Evolutionary conservation across 2,113 vertebrate species (phyloP).

Genomic region (Ovibos moschatus): DNA sequence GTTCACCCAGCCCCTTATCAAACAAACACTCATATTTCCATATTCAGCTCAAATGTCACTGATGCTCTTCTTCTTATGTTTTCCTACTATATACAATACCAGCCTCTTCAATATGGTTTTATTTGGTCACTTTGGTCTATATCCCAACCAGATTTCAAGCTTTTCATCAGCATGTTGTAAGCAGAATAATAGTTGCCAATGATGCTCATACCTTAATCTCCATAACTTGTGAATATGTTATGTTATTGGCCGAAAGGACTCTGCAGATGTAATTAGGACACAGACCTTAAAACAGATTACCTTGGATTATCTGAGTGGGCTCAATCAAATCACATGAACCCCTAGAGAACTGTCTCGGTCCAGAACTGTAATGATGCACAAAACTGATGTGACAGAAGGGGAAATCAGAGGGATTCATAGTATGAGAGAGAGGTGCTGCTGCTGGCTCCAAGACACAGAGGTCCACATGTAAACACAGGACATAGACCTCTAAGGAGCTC

Average conservation of each 20-base stretch:
- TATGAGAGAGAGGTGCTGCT: fast-evolving
- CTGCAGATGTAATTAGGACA: background rate
- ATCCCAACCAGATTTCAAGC: background rate
- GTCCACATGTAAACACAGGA: background rate
- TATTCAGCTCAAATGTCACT: background rate
- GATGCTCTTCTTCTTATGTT: background rate
- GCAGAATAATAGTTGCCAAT: background rate
- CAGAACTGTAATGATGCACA: background rate
- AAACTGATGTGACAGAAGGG: background rate
- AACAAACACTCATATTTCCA: background rate
- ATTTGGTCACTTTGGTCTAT: background rate
- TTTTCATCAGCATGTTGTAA: background rate
- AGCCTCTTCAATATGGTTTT: background rate
- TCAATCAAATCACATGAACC: background rate
- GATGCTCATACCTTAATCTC: background rate
- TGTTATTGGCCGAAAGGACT: background rate
- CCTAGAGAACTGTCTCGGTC: background rate
- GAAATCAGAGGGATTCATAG: background rate
- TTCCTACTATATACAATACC: background rate
- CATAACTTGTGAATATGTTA: background rate
- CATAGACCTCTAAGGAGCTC: background rate
- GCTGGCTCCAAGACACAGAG: background rate
- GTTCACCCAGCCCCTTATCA: background rate
- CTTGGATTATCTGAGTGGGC: background rate
- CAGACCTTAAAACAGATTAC: background rate